These are phyloP conservation scores for Lydus trimaculatus DNA, from an alignment of 2,888 invertebrate species.

Conservation along the genomic window DNA sequence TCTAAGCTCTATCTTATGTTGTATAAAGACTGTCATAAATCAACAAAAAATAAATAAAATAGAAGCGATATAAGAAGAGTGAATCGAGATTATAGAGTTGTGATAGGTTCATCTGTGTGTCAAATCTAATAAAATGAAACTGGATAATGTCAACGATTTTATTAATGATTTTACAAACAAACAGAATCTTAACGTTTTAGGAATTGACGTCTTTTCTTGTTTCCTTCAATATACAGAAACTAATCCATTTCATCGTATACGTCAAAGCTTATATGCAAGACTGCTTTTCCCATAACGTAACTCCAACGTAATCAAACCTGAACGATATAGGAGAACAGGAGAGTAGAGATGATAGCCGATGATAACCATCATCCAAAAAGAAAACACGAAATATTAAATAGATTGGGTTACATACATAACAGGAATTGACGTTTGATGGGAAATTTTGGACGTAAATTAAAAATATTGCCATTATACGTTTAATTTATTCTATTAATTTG, in stretches of 20 bases:
- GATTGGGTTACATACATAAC: neutral
- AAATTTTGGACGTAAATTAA: neutral
- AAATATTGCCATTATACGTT: neutral
- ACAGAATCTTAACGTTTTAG: neutral
- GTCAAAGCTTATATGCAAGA: slow-evolving; percentile 6
- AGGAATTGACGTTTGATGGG: neutral
- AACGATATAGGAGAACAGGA: neutral
- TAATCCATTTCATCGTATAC: neutral
- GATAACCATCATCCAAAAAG: neutral
- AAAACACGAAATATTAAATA: neutral
- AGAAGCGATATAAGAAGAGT: neutral
- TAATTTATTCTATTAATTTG: neutral
- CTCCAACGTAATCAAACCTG: neutral
- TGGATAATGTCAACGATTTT: neutral
- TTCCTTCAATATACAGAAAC: neutral
- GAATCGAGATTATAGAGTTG: neutral
- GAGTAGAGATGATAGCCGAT: neutral
- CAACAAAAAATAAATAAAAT: neutral
- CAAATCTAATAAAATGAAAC: neutral
- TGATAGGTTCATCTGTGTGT: neutral
- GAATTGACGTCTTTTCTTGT: neutral
- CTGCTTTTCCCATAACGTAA: neutral
- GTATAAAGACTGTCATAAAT: neutral
- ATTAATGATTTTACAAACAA: neutral
- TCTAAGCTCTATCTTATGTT: neutral